phyloP scores from a whole-genome alignment of 2,113 vertebrate genomes.

The Machaerirhynchus nigripectus region DNA sequence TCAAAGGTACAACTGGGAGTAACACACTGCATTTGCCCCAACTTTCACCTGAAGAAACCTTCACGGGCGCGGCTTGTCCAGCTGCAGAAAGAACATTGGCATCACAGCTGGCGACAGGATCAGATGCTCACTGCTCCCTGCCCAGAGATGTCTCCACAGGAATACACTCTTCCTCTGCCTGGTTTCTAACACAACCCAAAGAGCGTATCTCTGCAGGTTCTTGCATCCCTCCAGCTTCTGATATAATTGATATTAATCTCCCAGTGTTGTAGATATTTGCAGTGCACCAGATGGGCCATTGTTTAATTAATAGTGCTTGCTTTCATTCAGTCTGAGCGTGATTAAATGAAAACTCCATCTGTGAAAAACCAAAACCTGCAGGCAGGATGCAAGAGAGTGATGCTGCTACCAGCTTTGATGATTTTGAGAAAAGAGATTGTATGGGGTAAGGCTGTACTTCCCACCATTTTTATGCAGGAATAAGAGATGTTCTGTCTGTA shows the following conservation, averaged over 20 bases:
- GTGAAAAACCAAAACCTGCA: conserved; percentile 33
- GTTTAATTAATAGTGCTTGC: conserved; percentile 62
- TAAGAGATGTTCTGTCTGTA: background rate
- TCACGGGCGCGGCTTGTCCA: background rate
- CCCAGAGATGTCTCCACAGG: background rate
- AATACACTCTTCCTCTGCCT: background rate
- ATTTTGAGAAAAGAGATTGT: background rate
- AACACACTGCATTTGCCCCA: background rate
- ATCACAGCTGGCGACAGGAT: background rate
- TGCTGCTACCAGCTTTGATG: background rate
- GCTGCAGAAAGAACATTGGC: background rate
- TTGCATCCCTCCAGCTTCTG: background rate
- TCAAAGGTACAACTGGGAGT: background rate
- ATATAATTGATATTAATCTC: conserved; percentile 56
- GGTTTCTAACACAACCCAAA: background rate
- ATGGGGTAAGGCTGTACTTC: background rate
- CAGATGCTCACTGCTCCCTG: background rate
- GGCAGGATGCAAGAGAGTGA: background rate
- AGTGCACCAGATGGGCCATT: conserved; percentile 50
- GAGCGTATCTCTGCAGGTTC: background rate
- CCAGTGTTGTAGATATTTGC: conserved; percentile 20
- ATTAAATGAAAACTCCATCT: conserved; percentile 60
- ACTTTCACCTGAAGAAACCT: background rate
- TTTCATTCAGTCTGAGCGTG: conserved; percentile 43
- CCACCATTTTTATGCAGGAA: background rate